Evolutionary conservation across 2,888 invertebrate genomes (phyloP), one percentile per base, ranked within the genome.

Genomic region (Pyrocoelia pectoralis): DNA sequence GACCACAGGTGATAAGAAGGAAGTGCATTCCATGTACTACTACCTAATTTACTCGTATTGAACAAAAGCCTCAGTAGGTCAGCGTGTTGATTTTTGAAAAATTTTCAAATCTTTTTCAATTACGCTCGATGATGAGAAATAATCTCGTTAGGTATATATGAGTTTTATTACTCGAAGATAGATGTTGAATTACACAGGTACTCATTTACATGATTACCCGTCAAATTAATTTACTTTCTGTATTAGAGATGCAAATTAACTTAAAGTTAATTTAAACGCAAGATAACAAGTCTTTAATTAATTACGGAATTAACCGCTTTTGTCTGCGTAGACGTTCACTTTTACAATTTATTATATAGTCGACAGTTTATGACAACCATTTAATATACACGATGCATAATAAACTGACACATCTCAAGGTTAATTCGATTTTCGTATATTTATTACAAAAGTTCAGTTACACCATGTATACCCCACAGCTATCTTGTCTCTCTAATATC

Each of bases 1-100:
- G 70, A 71, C 69, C 72, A 72, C 68, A 64, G 68, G 67, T 71
- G 74, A 74, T 74, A 74, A 74, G 73, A 68, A 73, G 73, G 73
- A 74, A 73, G 73, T 72, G 69, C 72, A 72, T 72, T 72, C 72
- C 65, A 56, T 41, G 24, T 24, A 24, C 24, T 24, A 3, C 8
- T 8, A 8, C 18, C 1, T 24, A 24, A 29, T 8, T 55, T 41
- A 24, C 41, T 55, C 18, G 24, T 41, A 55, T 12, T 14, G 49
- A 60, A 54, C 40, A 29, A 18, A 24, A 6, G 24, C 24, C 24
- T 3, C 3, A 24, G 24, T 24, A 24, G 24, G 24, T 24, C 24
- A 6, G 3, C 3, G 24, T 6, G 24, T 24, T 24, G 24, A 24
- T 24, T 24, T 24, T 24, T 24, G 24, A 51, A 24, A 24, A 24